Percentiles rank a stretch among this genome's conserved stretches.
phyloP scores from a whole-genome alignment of 1,140 invertebrate species.

The Anadara kagoshimensis region DNA sequence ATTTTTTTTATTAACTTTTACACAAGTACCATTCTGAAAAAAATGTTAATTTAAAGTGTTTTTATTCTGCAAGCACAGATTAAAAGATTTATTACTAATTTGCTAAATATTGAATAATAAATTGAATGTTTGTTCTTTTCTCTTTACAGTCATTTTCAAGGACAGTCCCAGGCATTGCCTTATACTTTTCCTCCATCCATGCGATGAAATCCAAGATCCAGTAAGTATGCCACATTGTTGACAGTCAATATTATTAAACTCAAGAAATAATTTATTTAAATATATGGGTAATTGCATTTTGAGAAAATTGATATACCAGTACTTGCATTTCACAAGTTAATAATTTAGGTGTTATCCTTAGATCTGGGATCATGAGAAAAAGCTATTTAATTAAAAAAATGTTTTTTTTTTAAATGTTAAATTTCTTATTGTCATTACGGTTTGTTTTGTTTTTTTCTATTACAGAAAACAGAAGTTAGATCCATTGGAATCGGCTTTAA shows the following conservation, averaged over 20 bases:
- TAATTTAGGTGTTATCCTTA: no score
- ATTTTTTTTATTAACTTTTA: no score
- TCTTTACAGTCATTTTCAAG: slow-evolving; percentile 85
- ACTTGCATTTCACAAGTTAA: no score
- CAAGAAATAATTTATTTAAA: no score
- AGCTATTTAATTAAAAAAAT: not conserved
- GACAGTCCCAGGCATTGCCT: slow-evolving; percentile 91
- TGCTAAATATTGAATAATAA: not conserved
- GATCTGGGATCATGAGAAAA: no score
- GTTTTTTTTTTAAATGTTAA: not conserved
- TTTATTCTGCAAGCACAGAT: not conserved
- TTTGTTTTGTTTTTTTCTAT: not conserved
- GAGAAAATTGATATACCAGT: no score
- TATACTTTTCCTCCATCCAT: slow-evolving; percentile 92
- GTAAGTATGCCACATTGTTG: slow-evolving; percentile 48
- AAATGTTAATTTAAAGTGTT: no score
- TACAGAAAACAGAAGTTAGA: slow-evolving; percentile 76
- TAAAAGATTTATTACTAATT: slow-evolving; percentile 3
- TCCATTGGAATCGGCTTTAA: slow-evolving; percentile 81
- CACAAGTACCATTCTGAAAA: no score
- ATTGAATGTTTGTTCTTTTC: slow-evolving; percentile 25
- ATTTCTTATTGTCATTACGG: not conserved
- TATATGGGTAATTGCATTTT: no score
- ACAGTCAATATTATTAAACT: no score
- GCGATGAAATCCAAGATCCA: slow-evolving; percentile 80